These are phyloP conservation scores for Lycopodina hypogea DNA, from an alignment of 37 sponge, comb jelly and placozoan species.

Conservation along the genomic window DNA sequence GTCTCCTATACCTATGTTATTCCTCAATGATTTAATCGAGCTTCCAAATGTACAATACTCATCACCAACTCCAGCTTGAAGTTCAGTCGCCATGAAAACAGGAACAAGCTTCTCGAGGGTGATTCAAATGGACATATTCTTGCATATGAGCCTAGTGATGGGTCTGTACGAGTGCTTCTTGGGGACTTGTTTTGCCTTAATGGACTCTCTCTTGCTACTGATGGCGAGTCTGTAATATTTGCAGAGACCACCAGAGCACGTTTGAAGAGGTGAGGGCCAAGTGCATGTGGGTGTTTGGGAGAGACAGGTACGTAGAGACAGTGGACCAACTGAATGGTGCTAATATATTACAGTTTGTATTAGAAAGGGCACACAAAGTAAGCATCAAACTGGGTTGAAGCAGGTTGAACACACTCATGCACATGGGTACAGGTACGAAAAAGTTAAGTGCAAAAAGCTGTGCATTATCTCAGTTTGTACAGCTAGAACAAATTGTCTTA, in stretches of 20 bases:
- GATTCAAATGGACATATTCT: slow-evolving; percentile 64
- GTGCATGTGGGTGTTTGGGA: no score
- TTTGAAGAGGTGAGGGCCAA: slow-evolving; percentile 54
- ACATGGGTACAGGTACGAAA: no score
- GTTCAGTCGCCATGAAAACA: slow-evolving; percentile 32
- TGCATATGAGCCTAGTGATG: slow-evolving; percentile 45
- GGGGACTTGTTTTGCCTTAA: slow-evolving; percentile 70
- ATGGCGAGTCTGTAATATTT: slow-evolving; percentile 54
- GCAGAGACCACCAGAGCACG: slow-evolving; percentile 69
- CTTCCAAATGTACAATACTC: slow-evolving; percentile 63
- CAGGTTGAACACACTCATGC: no score
- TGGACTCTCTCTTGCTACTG: slow-evolving; percentile 56
- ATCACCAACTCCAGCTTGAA: slow-evolving; percentile 67
- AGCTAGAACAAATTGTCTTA: no score
- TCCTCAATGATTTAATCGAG: slow-evolving; percentile 47
- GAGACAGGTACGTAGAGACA: background rate
- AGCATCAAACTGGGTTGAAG: no score
- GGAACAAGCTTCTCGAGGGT: slow-evolving; percentile 54
- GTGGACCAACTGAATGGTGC: background rate
- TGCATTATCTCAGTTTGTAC: no score
- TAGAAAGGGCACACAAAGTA: no score
- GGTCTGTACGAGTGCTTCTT: slow-evolving; percentile 19
- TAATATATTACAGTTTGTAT: background rate
- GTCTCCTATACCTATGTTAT: background rate
- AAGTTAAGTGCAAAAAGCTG: no score